Evolutionary conservation across 2,888 invertebrate genomes (phyloP).

Genomic region (Athalia circularis): DNA sequence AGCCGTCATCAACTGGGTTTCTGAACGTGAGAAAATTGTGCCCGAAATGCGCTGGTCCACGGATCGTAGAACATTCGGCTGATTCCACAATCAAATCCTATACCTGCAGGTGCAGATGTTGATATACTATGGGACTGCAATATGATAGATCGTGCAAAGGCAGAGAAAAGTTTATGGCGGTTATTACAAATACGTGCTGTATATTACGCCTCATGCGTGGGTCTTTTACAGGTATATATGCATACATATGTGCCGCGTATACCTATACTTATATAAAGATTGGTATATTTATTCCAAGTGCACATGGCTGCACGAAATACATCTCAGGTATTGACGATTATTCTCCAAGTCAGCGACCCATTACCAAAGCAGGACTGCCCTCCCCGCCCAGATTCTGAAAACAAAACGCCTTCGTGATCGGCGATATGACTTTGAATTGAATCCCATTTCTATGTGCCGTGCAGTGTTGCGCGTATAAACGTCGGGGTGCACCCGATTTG

Average conservation of each 20-base stretch:
- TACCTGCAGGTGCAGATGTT: too few relatives aligned
- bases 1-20: too few relatives aligned
- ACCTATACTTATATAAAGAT: not conserved
- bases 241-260: not conserved
- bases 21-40: too few relatives aligned
- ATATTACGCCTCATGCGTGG: not conserved
- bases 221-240: not conserved
- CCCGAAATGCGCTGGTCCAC: too few relatives aligned
- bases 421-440: slow-evolving; percentile 65
- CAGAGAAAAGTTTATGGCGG: too few relatives aligned
- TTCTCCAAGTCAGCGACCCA: slow-evolving; percentile 69
- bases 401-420: slow-evolving; percentile 72
- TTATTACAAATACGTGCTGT: too few relatives aligned
- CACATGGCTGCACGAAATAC: not conserved
- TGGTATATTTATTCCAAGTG: not conserved
- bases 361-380: slow-evolving; percentile 71
- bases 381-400: slow-evolving; percentile 70
- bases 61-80: too few relatives aligned
- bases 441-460: slow-evolving; percentile 51
- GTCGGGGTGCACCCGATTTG: slow-evolving; percentile 58
- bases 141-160: too few relatives aligned
- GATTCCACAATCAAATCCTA: too few relatives aligned
- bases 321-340: slow-evolving; percentile 46
- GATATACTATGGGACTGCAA: too few relatives aligned
- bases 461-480: slow-evolving; percentile 8